Conservation (phyloP, 2,113 vertebrate genomes). For the Cottus gobio region DNA sequence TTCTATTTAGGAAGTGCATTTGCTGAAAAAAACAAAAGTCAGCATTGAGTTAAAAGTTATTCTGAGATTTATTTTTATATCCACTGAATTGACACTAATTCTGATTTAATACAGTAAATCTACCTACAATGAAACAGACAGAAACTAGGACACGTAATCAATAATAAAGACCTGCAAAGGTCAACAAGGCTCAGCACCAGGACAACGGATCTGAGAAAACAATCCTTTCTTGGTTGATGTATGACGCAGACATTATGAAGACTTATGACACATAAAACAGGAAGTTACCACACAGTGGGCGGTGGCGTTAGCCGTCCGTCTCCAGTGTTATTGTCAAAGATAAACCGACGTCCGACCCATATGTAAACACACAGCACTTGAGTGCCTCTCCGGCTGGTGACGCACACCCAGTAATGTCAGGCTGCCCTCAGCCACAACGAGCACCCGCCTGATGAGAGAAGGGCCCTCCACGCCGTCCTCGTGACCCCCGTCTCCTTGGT, state of each 20-base stretch:
- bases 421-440: conserved; percentile 29
- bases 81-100: background rate
- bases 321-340: conserved; percentile 31
- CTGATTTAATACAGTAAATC: background rate
- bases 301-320: conserved; percentile 1
- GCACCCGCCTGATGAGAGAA: conserved; percentile 1
- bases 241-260: background rate
- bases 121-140: background rate
- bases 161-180: background rate
- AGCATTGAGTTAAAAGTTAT: background rate
- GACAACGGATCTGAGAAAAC: background rate
- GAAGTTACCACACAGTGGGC: background rate
- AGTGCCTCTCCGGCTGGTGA: conserved; percentile 29
- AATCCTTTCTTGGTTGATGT: background rate
- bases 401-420: conserved; percentile 39
- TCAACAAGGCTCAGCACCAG: background rate
- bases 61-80: background rate
- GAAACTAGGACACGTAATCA: background rate
- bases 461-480: conserved; percentile 7
- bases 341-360: conserved; percentile 16
- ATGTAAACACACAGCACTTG: conserved; percentile 9
- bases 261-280: background rate
- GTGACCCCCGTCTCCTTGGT: conserved; percentile 7
- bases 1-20: background rate
- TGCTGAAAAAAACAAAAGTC: background rate